Evolutionary conservation across 1,140 invertebrate species (phyloP), one percentile per base, ranked within the genome.

Genomic region (Charaxes varanes): DNA sequence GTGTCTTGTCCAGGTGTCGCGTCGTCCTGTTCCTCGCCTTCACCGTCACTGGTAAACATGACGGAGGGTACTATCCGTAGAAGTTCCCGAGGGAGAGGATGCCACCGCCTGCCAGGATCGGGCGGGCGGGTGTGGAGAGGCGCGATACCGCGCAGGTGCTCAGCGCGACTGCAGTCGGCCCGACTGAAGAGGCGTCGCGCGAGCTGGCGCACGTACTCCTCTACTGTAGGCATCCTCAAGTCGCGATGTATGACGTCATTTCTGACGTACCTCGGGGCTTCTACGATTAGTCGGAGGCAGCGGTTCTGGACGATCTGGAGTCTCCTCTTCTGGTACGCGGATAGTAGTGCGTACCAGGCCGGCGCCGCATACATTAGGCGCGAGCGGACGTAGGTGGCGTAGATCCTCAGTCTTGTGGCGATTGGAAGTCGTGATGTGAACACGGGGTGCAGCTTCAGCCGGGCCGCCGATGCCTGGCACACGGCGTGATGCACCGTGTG

Each of bases 341-440:
- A 12, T 4, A 30, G 7, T 13, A 54, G 30, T 1, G 37, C 32
- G 28, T 38, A 54, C 55, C 51, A 59, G 4, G 51, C 51, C 1
- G 48, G 43, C 3, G 48, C 36, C 16, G 51, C 51, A 24, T 54
- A 54, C 8, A 45, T 60, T 0, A 60, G 41, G 11, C 44, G 36
- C 0, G 51, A 41, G 1, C 48, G 32, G 7, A 60, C 17, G 24
- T 55, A 53, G 1, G 32, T 22, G 4, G 51, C 53, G 43, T 48
- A 53, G 2, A 54, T 21, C n/a, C 12, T 33, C 15, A 59, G 4
- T 10, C 48, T 51, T 11, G 22, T 28, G 3, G 22, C 26, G 0
- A 46, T 2, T 0, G 28, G 34, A 2, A 49, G 24, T 18, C 12
- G 5, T 6, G 35, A 26, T 17, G 13, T 1, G 0, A 41, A 10